Conservation (phyloP, 2,888 invertebrate species). For the Caenorhabditis afra region DNA sequence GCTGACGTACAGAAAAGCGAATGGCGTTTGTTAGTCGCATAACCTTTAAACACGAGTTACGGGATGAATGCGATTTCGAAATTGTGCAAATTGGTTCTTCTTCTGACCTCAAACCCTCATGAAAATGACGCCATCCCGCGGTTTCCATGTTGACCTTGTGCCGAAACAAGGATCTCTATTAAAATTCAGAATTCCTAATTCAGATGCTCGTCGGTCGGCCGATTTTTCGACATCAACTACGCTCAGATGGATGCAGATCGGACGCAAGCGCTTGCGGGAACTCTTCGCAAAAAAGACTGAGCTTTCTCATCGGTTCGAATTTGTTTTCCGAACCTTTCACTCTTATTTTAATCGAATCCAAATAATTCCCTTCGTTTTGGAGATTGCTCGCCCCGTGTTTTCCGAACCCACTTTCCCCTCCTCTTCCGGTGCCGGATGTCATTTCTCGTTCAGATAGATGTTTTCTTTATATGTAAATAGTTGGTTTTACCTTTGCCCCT, state of each 20-base stretch:
- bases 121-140: background rate
- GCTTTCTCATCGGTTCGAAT: background rate
- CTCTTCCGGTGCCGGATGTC: slow-evolving; percentile 6
- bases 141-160: background rate
- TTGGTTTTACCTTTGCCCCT: slow-evolving; percentile 9
- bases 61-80: background rate
- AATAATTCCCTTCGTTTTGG: background rate
- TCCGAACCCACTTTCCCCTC: background rate
- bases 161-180: too few species aligned
- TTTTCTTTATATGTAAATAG: slow-evolving; percentile 31
- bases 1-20: background rate
- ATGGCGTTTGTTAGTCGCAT: background rate
- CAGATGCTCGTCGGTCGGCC: slow-evolving; percentile 59
- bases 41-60: background rate
- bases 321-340: slow-evolving; percentile 13
- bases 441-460: slow-evolving; percentile 3
- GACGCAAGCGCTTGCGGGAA: slow-evolving; percentile 52
- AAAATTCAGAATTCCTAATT: slow-evolving; percentile 5
- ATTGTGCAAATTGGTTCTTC: background rate
- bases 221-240: slow-evolving; percentile 58
- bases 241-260: slow-evolving; percentile 56
- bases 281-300: slow-evolving; percentile 32
- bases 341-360: slow-evolving; percentile 1
- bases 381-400: background rate
- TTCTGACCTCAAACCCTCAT: too few species aligned